Evolutionary conservation across 2,113 vertebrate species (phyloP).

Genomic region (Marmota flaviventris): DNA sequence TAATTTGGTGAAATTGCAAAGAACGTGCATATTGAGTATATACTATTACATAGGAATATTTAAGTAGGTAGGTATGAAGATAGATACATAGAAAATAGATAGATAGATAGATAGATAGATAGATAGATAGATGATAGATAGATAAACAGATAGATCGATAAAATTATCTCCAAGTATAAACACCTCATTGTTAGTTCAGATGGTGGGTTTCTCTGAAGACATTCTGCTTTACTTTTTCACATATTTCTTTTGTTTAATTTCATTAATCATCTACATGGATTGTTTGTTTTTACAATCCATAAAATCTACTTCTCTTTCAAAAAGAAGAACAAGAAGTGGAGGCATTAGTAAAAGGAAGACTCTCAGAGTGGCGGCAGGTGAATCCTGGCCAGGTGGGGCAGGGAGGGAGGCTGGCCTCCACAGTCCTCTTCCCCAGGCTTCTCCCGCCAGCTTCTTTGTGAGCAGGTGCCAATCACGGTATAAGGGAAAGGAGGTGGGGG

Average conservation of each 20-base stretch:
- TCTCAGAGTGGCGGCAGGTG: too few relatives aligned
- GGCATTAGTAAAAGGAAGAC: neutral
- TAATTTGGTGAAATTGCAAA: slow-evolving; percentile 24
- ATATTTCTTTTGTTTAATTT: neutral
- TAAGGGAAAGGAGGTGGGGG: neutral
- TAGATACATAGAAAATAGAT: neutral
- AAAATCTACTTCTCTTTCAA: neutral
- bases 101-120: neutral
- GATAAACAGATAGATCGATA: neutral
- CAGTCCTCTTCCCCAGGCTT: neutral
- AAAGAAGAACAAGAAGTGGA: neutral
- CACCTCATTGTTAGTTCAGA: neutral
- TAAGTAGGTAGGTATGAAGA: neutral
- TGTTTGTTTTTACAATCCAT: neutral
- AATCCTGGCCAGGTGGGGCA: neutral
- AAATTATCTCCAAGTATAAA: neutral
- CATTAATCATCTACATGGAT: neutral
- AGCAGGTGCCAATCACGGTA: neutral
- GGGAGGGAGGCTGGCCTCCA: neutral
- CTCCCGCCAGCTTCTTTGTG: neutral
- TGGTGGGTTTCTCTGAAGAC: neutral
- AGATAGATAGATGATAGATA: neutral
- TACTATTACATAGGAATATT: neutral
- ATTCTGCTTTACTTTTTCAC: neutral
- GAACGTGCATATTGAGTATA: neutral